Percentiles rank a stretch among this genome's conserved stretches.
phyloP scores from a whole-genome alignment of 2,888 invertebrate species.

The Automeris io region DNA sequence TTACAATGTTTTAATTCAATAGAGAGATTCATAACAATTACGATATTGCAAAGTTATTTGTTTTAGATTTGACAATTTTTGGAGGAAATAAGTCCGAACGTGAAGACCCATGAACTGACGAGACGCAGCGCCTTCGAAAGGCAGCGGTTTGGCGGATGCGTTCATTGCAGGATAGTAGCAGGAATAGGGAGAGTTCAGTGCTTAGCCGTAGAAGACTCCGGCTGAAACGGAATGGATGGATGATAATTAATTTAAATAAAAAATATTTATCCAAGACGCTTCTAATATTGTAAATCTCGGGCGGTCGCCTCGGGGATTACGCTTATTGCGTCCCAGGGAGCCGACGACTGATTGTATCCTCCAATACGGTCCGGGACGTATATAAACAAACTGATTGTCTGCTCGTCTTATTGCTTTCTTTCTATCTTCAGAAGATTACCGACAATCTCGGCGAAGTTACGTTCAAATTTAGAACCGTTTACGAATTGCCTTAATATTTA shows the following conservation, averaged over 20 bases:
- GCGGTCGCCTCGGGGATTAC: conserved; percentile 46
- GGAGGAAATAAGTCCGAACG: too few relatives aligned
- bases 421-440: conserved; percentile 4
- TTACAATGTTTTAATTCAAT: too few relatives aligned
- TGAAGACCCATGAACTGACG: too few relatives aligned
- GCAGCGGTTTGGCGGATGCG: too few relatives aligned
- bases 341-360: conserved; percentile 53
- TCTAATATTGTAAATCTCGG: conserved; percentile 28
- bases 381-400: conserved; percentile 67
- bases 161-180: too few relatives aligned
- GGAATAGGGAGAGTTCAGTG: too few relatives aligned
- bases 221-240: neutral
- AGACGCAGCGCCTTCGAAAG: too few relatives aligned
- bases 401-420: conserved; percentile 28
- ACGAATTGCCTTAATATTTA: neutral
- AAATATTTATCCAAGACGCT: conserved; percentile 24
- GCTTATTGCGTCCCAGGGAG: conserved; percentile 65
- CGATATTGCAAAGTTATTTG: too few relatives aligned
- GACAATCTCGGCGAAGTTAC: neutral
- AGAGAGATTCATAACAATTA: too few relatives aligned
- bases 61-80: too few relatives aligned
- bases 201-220: too few relatives aligned
- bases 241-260: conserved; percentile 16
- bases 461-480: neutral
- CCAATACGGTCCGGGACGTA: conserved; percentile 47